Evolutionary conservation across 2,113 vertebrate genomes (phyloP).

Genomic region (Leuciscus idus): DNA sequence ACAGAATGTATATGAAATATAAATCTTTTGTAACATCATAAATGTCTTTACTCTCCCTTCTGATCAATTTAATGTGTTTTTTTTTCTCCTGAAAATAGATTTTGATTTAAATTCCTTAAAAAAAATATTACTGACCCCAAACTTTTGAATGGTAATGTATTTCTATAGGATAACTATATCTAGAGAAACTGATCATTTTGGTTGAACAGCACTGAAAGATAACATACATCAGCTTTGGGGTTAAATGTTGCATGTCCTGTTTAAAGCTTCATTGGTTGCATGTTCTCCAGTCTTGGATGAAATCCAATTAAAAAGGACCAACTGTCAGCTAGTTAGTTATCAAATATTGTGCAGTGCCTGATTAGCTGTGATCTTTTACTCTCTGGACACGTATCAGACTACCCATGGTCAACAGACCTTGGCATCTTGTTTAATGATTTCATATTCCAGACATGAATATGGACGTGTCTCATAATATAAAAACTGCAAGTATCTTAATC

Average conservation of each 20-base stretch:
- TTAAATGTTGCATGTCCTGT: not conserved
- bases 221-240: not conserved
- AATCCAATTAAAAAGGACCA: constrained; percentile 13
- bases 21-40: not conserved
- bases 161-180: not conserved
- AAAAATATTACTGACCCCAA: not conserved
- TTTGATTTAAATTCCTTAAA: too few relatives aligned
- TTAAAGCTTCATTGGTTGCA: not conserved
- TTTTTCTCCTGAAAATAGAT: not conserved
- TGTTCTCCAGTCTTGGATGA: not conserved
- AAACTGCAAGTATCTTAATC: not conserved
- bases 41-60: not conserved
- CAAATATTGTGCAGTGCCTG: not conserved
- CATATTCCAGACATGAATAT: not conserved
- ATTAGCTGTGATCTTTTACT: constrained; percentile 20
- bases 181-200: not conserved
- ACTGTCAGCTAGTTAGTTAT: constrained; percentile 12
- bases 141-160: not conserved
- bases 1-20: not conserved
- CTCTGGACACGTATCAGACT: not conserved
- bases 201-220: not conserved
- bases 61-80: not conserved
- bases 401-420: constrained; percentile 19
- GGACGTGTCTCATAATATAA: not conserved
- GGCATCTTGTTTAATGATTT: constrained; percentile 17